These are phyloP conservation scores for Poeciliopsis infans DNA, from an alignment of 2,797 vertebrate genomes.

Conservation along the genomic window DNA sequence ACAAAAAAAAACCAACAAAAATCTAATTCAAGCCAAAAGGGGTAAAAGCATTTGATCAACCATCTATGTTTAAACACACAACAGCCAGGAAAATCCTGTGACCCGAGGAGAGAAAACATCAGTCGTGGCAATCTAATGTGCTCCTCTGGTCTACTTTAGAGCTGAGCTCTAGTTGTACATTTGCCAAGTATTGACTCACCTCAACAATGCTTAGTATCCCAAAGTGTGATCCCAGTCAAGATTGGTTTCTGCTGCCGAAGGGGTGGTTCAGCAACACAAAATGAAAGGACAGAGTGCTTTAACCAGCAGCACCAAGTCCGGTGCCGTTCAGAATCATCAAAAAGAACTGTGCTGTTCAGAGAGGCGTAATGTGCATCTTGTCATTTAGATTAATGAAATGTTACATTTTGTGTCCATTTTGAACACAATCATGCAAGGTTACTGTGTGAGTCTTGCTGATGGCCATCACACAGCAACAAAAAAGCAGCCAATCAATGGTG, in stretches of 20 bases:
- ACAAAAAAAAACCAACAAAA: neutral
- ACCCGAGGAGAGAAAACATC: constrained; percentile 59
- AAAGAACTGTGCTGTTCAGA: constrained; percentile 2
- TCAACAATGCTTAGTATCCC: constrained; percentile 74
- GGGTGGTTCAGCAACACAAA: constrained; percentile 43
- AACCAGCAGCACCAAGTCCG: constrained; percentile 31
- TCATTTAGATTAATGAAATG: neutral
- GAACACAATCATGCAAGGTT: neutral
- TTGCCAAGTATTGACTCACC: constrained; percentile 73
- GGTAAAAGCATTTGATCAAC: neutral
- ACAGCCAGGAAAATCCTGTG: constrained; percentile 35
- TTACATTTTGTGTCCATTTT: neutral
- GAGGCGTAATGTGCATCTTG: neutral
- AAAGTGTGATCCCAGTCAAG: constrained; percentile 69
- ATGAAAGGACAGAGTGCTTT: constrained; percentile 40
- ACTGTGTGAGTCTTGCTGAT: neutral
- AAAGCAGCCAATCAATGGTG: neutral
- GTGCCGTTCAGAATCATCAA: constrained; percentile 1
- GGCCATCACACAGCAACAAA: neutral
- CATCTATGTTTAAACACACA: constrained; percentile 25
- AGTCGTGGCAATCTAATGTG: constrained; percentile 66
- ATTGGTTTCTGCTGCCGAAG: constrained; percentile 64
- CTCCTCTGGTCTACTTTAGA: constrained; percentile 56
- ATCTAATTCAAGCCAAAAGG: too few species aligned
- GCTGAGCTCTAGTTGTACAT: constrained; percentile 54